A percentile compares a stretch with the other conserved stretches of the same genome.
phyloP scores from a whole-genome alignment of 2,888 invertebrate genomes.

The Melitaea athalia region DNA sequence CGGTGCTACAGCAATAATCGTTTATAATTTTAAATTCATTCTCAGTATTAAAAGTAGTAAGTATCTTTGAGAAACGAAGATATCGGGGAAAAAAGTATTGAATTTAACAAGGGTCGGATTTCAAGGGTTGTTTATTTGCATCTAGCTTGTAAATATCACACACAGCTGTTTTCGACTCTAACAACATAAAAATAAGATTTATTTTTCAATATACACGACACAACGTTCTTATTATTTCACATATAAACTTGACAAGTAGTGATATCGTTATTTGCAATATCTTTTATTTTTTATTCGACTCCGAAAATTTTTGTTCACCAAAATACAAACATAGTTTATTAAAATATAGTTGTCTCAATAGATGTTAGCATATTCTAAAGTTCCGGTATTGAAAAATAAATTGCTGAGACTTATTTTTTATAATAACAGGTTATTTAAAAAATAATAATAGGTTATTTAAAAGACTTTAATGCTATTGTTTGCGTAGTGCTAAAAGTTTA shows the following conservation, averaged over 20 bases:
- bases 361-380: background rate
- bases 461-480: too few species aligned
- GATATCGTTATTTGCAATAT: conserved; percentile 14
- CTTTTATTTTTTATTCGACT: background rate
- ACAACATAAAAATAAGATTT: conserved; percentile 5
- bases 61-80: conserved; percentile 15
- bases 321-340: background rate
- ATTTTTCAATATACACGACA: conserved; percentile 15
- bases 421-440: too few species aligned
- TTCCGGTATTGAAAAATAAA: too few species aligned
- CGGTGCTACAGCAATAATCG: background rate
- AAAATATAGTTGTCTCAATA: background rate
- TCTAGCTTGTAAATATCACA: conserved; percentile 3
- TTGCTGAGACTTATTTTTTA: too few species aligned
- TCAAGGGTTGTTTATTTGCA: conserved; percentile 35
- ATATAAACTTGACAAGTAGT: conserved; percentile 25
- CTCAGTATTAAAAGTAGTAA: background rate
- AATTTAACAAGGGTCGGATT: conserved; percentile 36
- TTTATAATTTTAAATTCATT: background rate
- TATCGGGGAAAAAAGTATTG: conserved; percentile 30
- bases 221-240: conserved; percentile 24
- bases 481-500: conserved; percentile 14
- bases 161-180: conserved; percentile 5
- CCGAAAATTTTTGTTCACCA: background rate
- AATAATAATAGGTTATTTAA: too few species aligned